Base-by-base conservation (phyloP, 2,888 invertebrate species). In the Eumerus sabulonum region DNA sequence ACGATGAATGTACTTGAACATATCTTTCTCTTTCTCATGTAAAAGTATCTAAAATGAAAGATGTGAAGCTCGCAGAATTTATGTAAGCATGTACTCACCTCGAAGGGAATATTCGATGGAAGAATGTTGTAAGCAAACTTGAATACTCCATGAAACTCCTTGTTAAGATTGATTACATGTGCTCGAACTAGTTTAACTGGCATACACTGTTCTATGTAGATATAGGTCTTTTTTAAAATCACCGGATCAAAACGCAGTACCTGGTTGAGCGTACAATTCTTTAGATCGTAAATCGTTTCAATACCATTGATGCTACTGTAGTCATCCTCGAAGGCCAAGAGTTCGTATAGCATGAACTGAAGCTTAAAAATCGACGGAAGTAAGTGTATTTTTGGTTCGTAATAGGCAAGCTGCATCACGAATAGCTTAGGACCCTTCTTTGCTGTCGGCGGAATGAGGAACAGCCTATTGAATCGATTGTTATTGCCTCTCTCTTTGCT, bases 11-110 rank as follows among this genome's bases (percentile, higher is more conserved):
- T 85, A 84, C 0, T 84, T 83, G 17, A 83, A 86, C 68, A 86
- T 64, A 66, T 87, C 85, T 77, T 86, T 86, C 1, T 85, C 84
- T 67, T 85, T 86, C 59, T 85, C 85, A 76, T 86, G 86, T 11
- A 87, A 82, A 13, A 85, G 40, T 35, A 86, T 84, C 87, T 86
- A 40, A 0, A 50, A n/a, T 4, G 9, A 4, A 11, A 54, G 36
- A 12, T 4, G 16, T 13, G 14, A n/a, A 40, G 2, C 27, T 27
- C 7, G n/a, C n/a, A n/a, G n/a, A n/a, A n/a, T n/a, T n/a, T n/a
- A n/a, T n/a, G n/a, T 1, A 4, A 38, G 14, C 9, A 7, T n/a
- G n/a, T 7, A 82, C 82, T 40, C 40, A 86, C 87, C 83, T 86
- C 86, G 44, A 83, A 83, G 1, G 85, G 83, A 60, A 85, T 35